Evolutionary conservation across 1,140 invertebrate species (phyloP).

Genomic region (Leucophenga varia): DNA sequence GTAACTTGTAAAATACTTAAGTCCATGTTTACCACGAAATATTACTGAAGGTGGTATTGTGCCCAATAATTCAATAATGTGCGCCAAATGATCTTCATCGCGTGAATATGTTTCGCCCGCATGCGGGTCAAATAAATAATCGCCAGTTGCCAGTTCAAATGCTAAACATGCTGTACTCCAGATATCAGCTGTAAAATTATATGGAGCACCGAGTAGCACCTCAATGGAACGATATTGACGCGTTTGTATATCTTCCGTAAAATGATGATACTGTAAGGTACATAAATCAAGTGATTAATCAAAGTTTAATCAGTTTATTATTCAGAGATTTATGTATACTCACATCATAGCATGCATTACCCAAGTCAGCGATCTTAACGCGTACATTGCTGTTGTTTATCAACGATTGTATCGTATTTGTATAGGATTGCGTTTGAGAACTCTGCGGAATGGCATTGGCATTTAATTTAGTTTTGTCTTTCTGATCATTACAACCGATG

Average conservation of each 20-base stretch:
- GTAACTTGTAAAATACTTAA: conserved; percentile 55
- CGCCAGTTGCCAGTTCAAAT: conserved; percentile 97
- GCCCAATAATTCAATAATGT: conserved; percentile 96
- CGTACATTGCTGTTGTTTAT: conserved; percentile 83
- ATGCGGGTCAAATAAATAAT: conserved; percentile 99
- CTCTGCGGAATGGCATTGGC: conserved; percentile 51
- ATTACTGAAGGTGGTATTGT: conserved; percentile 74
- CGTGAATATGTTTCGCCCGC: conserved; percentile 80
- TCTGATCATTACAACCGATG: conserved; percentile 12
- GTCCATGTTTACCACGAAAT: conserved; percentile 50
- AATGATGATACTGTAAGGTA: conserved; percentile 47
- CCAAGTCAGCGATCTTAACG: conserved; percentile 96
- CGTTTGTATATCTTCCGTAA: conserved; percentile 88
- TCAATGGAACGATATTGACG: conserved; percentile 96
- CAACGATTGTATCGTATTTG: conserved; percentile 72
- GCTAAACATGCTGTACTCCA: conserved; percentile 99
- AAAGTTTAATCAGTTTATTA: too few relatives aligned
- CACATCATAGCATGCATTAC: conserved; percentile 94
- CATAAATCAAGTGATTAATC: not conserved
- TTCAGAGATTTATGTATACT: conserved; percentile 21
- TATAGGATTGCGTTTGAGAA: conserved; percentile 36
- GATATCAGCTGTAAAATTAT: conserved; percentile 93
- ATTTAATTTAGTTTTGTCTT: conserved; percentile 43
- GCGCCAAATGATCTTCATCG: conserved; percentile 98
- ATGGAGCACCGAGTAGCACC: conserved; percentile 87